Evolutionary conservation across 1,140 invertebrate species (phyloP).

Genomic region (Drosophila pallidifrons): DNA sequence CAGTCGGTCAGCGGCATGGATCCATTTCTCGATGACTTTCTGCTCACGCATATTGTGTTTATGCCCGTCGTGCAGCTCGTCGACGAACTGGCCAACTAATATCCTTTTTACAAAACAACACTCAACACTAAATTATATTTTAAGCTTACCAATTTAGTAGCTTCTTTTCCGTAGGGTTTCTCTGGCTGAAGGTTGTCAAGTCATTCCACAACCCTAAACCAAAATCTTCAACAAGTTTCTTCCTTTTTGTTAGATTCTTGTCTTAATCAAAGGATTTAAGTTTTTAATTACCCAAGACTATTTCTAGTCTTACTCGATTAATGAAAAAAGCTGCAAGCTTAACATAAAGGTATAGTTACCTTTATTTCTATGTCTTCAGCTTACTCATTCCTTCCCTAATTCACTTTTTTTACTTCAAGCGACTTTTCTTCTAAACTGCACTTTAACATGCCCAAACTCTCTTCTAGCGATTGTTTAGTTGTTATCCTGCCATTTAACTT

Average conservation of each 20-base stretch:
- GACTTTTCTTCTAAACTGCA: too few relatives aligned
- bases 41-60: constrained; percentile 95
- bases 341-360: too few relatives aligned
- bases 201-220: too few relatives aligned
- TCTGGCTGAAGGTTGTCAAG: too few relatives aligned
- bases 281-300: neutral
- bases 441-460: neutral
- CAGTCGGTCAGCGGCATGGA: constrained; percentile 86
- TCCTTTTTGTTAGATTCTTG: neutral
- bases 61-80: constrained; percentile 92
- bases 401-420: neutral
- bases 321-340: too few relatives aligned
- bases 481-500: constrained; percentile 1
- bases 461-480: neutral
- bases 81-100: constrained; percentile 91
- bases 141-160: too few relatives aligned
- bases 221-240: neutral
- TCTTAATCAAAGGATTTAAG: neutral
- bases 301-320: too few relatives aligned
- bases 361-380: too few relatives aligned
- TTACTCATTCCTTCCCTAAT: too few relatives aligned
- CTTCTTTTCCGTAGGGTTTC: too few relatives aligned
- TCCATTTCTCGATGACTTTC: constrained; percentile 93
- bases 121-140: too few relatives aligned
- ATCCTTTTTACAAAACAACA: constrained; percentile 87